phyloP scores from a whole-genome alignment of 2,797 vertebrate species.

The Linurgus olivaceus region DNA sequence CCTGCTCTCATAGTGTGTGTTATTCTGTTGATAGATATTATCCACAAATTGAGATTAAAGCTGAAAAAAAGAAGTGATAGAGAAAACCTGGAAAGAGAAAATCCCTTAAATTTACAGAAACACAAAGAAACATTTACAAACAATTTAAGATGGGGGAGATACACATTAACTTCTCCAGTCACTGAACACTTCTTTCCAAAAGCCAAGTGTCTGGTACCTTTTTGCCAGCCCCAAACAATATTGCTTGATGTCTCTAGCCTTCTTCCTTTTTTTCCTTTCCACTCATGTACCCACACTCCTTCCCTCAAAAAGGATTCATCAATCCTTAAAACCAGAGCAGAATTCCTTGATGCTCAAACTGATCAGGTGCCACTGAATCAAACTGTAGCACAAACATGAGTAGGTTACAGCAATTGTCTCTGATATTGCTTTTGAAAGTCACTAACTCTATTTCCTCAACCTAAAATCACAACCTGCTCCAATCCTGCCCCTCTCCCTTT shows the following conservation, averaged over 20 bases:
- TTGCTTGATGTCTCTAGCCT: not conserved
- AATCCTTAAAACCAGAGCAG: not conserved
- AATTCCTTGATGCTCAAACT: not conserved
- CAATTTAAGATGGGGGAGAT: not conserved
- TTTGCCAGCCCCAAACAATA: not conserved
- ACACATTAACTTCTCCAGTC: rapidly evolving
- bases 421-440: not conserved
- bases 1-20: not conserved
- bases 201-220: not conserved
- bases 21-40: not conserved
- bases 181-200: not conserved
- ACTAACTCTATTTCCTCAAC: not conserved
- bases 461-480: not conserved
- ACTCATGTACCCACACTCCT: not conserved
- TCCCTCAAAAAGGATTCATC: not conserved
- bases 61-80: not conserved
- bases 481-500: not conserved
- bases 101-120: not conserved
- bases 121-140: not conserved
- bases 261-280: not conserved
- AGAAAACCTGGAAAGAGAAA: not conserved
- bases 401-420: not conserved
- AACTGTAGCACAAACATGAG: not conserved
- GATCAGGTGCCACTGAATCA: not conserved
- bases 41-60: not conserved